Percentiles rank a stretch among this genome's conserved stretches.
Evolutionary conservation across 2,797 vertebrate genomes (phyloP).

Genomic region (Sebastes oblongus): DNA sequence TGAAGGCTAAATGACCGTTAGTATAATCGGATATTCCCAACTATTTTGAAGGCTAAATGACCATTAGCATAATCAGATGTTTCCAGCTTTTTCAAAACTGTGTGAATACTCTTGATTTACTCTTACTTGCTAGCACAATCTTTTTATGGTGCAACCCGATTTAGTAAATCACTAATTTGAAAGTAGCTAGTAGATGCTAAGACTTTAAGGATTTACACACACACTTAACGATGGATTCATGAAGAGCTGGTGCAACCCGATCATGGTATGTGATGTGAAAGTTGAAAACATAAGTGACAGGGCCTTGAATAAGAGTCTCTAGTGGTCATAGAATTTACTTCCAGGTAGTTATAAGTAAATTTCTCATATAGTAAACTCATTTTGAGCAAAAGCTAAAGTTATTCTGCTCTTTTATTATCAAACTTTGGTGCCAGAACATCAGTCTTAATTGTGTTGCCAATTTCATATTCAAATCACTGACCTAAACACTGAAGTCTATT

Average conservation of each 20-base stretch:
- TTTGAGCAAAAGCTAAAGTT: conserved; percentile 6
- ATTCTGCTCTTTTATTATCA: conserved; percentile 6
- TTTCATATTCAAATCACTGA: conserved; percentile 23
- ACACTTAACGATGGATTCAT: not conserved
- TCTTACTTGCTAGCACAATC: not conserved
- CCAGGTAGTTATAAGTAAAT: not conserved
- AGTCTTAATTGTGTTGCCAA: not conserved
- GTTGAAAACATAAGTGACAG: not conserved
- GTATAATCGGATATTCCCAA: too few species aligned
- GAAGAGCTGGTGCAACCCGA: conserved; percentile 4
- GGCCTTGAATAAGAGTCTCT: not conserved
- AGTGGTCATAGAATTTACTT: not conserved
- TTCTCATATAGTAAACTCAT: not conserved
- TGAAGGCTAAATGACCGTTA: not conserved
- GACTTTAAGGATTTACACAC: not conserved
- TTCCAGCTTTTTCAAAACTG: not conserved
- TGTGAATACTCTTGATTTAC: not conserved
- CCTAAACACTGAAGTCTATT: conserved; percentile 24
- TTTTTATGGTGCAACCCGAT: not conserved
- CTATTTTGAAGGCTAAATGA: too few species aligned
- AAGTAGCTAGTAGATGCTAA: not conserved
- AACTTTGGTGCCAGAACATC: conserved; percentile 5
- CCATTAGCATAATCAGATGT: too few species aligned
- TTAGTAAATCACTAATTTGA: not conserved
- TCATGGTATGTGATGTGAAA: not conserved